Conservation (phyloP, 2,888 invertebrate species). For the Eulithis testata region DNA sequence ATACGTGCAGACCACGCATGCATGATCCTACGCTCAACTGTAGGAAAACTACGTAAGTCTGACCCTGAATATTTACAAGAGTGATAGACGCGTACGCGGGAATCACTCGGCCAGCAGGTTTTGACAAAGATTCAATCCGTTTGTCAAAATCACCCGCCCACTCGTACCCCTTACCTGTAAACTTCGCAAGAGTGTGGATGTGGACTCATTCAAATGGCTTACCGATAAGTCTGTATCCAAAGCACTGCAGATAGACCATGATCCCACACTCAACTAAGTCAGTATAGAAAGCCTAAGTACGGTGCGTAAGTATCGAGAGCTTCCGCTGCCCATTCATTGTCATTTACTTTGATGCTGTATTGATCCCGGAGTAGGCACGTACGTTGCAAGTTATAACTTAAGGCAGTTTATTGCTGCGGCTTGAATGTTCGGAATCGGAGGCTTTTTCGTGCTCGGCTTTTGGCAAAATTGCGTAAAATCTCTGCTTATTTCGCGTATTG, state of each 20-base stretch:
- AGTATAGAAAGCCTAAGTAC: constrained; percentile 15
- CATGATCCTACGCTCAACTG: too few relatives aligned
- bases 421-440: constrained; percentile 33
- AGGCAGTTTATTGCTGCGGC: constrained; percentile 45
- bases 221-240: too few relatives aligned
- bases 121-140: too few relatives aligned
- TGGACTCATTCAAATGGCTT: too few relatives aligned
- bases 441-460: constrained; percentile 32
- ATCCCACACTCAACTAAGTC: constrained; percentile 5
- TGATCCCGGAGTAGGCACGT: constrained; percentile 64
- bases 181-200: too few relatives aligned
- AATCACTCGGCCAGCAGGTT: too few relatives aligned
- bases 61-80: too few relatives aligned
- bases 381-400: constrained; percentile 55
- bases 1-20: too few relatives aligned
- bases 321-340: constrained; percentile 63
- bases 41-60: too few relatives aligned
- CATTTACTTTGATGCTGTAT: constrained; percentile 72
- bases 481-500: constrained; percentile 28
- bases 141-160: too few relatives aligned
- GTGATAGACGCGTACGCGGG: too few relatives aligned
- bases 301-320: constrained; percentile 37
- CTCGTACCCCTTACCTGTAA: too few relatives aligned
- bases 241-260: constrained; percentile 1
- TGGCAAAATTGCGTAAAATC: constrained; percentile 29